Evolutionary conservation across 2,888 invertebrate species (phyloP), one percentile per base, ranked within the genome.

Genomic region (Ashinkailepas kermadecensis): DNA sequence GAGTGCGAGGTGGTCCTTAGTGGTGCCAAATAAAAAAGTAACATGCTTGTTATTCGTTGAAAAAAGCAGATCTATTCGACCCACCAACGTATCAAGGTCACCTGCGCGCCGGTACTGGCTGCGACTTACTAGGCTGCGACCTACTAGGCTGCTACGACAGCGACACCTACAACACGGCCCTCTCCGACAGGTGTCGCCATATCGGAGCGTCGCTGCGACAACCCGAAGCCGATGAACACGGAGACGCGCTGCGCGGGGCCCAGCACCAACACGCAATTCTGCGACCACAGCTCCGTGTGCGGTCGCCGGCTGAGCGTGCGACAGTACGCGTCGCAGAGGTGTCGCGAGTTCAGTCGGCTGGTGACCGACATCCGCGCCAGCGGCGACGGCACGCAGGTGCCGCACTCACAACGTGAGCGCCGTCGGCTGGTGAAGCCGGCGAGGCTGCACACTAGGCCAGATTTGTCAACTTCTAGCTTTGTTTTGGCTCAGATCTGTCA

Each of bases 191-290:
- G 65, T 15, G 11, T 56, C 4, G 23, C 80, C 78, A 67, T 82
- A 10, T 82, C 82, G 13, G n/a, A 78, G 39, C 78, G 82, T 8
- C 62, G 56, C 13, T 82, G 82, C 64, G 64, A 78, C 25, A 78
- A 78, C 57, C 82, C 82, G 21, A 82, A 82, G 78, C 82, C 82
- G 4, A 74, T 62, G 39, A 82, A 82, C 82, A 82, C 81, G 54
- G 78, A 58, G 58, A 39, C 59, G 13, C 78, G 78, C 39, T 82
- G 82, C 78, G 54, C 25, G 4, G 82, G 82, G 1, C 18, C 78
- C n/a, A 23, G 39, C 74, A 64, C 82, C 56, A 67, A 23, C 80
- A 57, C 78, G 6, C 82, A 82, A 80, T 59, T 82, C 39, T 82
- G 82, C 54, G 54, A 80, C 10, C 67, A 64, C 23, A 21, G 12